These are phyloP conservation scores for Hydropsyche tenuis DNA, from an alignment of 1,140 invertebrate species.

Conservation along the genomic window DNA sequence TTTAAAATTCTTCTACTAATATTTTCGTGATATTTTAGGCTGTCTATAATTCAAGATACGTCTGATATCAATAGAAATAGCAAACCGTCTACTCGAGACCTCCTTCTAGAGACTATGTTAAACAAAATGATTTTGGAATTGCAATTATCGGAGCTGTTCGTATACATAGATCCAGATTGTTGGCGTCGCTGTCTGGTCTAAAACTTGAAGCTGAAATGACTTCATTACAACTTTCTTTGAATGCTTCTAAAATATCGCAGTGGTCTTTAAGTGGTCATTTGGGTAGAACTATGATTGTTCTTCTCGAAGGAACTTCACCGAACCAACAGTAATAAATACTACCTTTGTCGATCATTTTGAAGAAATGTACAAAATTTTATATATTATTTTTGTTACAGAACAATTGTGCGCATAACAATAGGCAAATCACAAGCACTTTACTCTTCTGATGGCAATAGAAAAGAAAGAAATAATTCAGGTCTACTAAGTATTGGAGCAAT, in stretches of 20 bases:
- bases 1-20: neutral
- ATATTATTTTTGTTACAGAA: conserved; percentile 62
- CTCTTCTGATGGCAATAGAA: conserved; percentile 77
- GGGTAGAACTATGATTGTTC: conserved; percentile 89
- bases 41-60: conserved; percentile 58
- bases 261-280: conserved; percentile 90
- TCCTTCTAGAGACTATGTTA: conserved; percentile 53
- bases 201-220: conserved; percentile 91
- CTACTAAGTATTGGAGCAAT: conserved; percentile 87
- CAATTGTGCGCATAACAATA: conserved; percentile 91
- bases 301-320: conserved; percentile 88
- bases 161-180: conserved; percentile 84
- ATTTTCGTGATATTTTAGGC: conserved; percentile 50
- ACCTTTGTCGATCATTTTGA: neutral
- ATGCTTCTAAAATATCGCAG: conserved; percentile 84
- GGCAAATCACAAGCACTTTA: conserved; percentile 92
- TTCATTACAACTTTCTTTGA: conserved; percentile 79
- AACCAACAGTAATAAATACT: conserved; percentile 78
- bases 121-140: conserved; percentile 58
- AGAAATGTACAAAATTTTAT: neutral
- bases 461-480: conserved; percentile 82
- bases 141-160: conserved; percentile 88
- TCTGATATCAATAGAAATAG: conserved; percentile 55
- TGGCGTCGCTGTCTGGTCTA: conserved; percentile 90
- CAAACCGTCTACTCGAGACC: conserved; percentile 52